Conservation (phyloP, 2,888 invertebrate genomes). For the Ormyrus pomaceus region DNA sequence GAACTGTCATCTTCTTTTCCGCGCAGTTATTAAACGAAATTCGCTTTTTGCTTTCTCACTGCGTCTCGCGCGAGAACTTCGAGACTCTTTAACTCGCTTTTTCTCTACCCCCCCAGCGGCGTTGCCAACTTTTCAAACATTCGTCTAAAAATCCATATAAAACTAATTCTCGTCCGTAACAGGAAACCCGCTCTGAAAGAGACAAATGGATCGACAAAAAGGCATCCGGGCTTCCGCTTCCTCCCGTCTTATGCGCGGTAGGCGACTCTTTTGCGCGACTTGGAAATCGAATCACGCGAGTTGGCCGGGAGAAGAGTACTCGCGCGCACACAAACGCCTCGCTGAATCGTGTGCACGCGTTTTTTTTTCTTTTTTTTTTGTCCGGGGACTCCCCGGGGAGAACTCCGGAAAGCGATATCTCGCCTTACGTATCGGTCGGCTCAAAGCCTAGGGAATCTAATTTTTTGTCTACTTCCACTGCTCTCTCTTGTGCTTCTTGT, state of each 20-base stretch:
- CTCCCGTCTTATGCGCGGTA: background rate
- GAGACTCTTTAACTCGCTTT: background rate
- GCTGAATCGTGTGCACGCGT: background rate
- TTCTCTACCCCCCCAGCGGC: background rate
- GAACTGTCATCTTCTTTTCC: too few species aligned
- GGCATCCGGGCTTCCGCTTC: background rate
- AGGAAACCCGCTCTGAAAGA: constrained; percentile 3
- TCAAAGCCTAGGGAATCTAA: constrained; percentile 29
- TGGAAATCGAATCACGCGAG: constrained; percentile 17
- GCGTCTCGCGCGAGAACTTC: background rate
- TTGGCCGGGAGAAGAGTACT: background rate
- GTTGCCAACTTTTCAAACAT: constrained; percentile 15
- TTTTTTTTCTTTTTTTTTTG: background rate
- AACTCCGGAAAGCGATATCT: background rate
- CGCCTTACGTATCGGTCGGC: constrained; percentile 1
- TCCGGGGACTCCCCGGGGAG: background rate
- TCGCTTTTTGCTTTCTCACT: background rate
- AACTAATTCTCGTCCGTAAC: constrained; percentile 22
- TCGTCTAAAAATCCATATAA: constrained; percentile 37
- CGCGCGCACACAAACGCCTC: background rate
- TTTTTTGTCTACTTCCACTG: constrained; percentile 2
- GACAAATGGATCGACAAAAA: constrained; percentile 20
- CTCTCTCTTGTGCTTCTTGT: background rate
- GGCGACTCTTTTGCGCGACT: constrained; percentile 3
- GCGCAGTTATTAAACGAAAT: constrained; percentile 32